phyloP scores from a whole-genome alignment of 2,888 invertebrate species.

The Chelonus formosanus region DNA sequence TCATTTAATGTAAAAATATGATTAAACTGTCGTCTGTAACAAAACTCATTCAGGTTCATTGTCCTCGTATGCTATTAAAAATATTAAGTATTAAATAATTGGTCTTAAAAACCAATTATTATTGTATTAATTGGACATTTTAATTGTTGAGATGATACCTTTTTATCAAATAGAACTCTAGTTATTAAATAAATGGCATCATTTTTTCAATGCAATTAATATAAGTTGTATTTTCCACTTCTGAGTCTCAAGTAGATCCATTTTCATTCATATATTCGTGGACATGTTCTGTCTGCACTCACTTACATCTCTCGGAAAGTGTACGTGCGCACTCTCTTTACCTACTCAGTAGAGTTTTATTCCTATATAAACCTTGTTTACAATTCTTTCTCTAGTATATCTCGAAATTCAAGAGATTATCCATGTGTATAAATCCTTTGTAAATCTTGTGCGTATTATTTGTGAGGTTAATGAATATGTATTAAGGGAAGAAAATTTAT shows the following conservation, averaged over 20 bases:
- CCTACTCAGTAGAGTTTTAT: slow-evolving; percentile 11
- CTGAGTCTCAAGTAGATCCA: slow-evolving; percentile 45
- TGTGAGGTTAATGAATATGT: neutral
- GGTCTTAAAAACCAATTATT: too few species aligned
- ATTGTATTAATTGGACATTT: too few species aligned
- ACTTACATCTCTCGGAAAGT: slow-evolving; percentile 40
- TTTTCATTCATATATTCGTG: slow-evolving; percentile 53
- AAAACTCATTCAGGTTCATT: neutral
- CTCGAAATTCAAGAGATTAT: slow-evolving; percentile 11
- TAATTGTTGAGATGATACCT: too few species aligned
- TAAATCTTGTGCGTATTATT: neutral
- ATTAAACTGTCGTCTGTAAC: neutral
- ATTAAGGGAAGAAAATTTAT: neutral
- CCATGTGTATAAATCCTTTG: neutral
- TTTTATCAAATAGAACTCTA: too few species aligned
- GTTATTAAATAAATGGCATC: too few species aligned
- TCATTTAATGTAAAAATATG: neutral
- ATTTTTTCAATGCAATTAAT: neutral
- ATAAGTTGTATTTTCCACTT: neutral
- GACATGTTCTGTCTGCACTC: slow-evolving; percentile 46
- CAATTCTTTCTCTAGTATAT: neutral
- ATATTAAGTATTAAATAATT: too few species aligned
- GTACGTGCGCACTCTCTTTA: neutral
- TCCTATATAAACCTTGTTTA: slow-evolving; percentile 14
- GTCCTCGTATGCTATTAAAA: too few species aligned